Evolutionary conservation across 2,113 vertebrate genomes (phyloP).

Genomic region (Aramus guarauna): DNA sequence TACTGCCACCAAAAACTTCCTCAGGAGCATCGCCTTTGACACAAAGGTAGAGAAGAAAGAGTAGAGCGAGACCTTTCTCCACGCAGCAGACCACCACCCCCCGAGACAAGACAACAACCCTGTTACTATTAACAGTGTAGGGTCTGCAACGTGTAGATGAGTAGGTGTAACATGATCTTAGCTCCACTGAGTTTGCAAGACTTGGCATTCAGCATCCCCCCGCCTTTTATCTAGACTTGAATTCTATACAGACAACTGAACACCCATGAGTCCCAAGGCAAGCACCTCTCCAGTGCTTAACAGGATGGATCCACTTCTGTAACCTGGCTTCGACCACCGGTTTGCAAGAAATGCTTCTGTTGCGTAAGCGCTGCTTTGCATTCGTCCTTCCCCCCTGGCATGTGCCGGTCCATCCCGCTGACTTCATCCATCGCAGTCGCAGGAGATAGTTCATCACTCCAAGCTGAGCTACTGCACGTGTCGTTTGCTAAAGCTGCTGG

Average conservation of each 20-base stretch:
- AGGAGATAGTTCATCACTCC: neutral
- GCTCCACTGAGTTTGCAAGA: neutral
- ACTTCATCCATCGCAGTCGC: accelerated
- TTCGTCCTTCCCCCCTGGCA: neutral
- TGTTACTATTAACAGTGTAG: neutral
- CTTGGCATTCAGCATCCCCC: neutral
- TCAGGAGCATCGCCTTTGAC: neutral
- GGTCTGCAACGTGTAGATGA: neutral
- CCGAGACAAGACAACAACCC: neutral
- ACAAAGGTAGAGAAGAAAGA: neutral
- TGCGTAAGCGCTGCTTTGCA: accelerated
- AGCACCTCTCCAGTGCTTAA: neutral
- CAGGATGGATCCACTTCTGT: neutral
- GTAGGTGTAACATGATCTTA: neutral
- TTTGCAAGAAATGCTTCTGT: neutral
- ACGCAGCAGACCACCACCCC: neutral
- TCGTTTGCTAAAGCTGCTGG: neutral
- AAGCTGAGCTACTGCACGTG: neutral
- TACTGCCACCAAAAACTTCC: neutral
- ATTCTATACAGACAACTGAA: neutral
- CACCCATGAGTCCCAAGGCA: accelerated
- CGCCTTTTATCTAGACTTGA: neutral
- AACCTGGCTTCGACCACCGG: accelerated
- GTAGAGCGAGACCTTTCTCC: neutral
- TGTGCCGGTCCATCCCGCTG: neutral